A percentile compares a stretch with the other conserved stretches of the same genome.
These are phyloP conservation scores for Galaxias olidus DNA, from an alignment of 2,797 vertebrate genomes.

Conservation along the genomic window DNA sequence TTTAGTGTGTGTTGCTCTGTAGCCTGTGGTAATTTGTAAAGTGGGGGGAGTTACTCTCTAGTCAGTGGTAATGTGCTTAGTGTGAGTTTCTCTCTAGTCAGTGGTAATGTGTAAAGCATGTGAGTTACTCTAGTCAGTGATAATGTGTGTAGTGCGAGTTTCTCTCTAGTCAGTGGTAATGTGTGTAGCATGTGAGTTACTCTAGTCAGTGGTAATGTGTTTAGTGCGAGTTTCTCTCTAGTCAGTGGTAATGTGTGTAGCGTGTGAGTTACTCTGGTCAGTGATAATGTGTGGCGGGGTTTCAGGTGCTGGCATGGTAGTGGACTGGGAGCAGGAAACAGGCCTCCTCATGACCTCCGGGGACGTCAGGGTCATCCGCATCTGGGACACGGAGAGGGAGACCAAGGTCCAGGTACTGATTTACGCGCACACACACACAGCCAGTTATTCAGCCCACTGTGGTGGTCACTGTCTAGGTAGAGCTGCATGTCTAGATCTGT, in stretches of 20 bases:
- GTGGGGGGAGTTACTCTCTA: too few relatives aligned
- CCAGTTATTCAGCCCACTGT: background rate
- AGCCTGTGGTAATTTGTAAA: too few relatives aligned
- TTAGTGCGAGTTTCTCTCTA: background rate
- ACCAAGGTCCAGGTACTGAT: slow-evolving; percentile 93
- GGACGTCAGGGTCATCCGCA: slow-evolving; percentile 91
- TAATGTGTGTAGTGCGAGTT: too few relatives aligned
- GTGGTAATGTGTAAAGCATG: background rate
- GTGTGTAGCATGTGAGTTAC: too few relatives aligned
- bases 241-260: background rate
- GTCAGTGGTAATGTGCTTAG: background rate
- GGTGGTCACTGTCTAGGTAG: slow-evolving; percentile 51
- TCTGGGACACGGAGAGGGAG: slow-evolving; percentile 97
- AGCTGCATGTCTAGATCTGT: slow-evolving; percentile 1
- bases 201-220: background rate
- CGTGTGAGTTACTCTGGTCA: background rate
- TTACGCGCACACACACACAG: background rate
- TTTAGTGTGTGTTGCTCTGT: slow-evolving; percentile 9
- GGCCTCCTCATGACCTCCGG: slow-evolving; percentile 96
- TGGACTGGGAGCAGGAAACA: slow-evolving; percentile 98
- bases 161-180: background rate
- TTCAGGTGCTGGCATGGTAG: slow-evolving; percentile 94
- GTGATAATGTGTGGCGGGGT: background rate
- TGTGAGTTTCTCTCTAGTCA: background rate
- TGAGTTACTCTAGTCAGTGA: slow-evolving; percentile 10